Conservation (phyloP, 2,797 vertebrate genomes). For the Fundulus diaphanus region DNA sequence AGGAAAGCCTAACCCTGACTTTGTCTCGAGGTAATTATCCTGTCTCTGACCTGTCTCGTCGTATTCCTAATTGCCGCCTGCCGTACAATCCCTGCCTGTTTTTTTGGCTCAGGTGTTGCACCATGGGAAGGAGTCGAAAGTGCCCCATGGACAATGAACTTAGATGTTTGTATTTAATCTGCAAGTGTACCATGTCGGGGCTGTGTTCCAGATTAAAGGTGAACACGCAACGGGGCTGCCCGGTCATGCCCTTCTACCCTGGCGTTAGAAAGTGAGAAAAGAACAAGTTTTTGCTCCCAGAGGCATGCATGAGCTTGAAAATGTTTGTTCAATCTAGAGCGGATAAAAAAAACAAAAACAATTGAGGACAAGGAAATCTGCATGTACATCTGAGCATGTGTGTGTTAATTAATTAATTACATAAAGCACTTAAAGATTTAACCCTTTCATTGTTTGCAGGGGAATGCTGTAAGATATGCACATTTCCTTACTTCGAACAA, state of each 20-base stretch:
- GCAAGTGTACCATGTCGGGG: constrained; percentile 36
- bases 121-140: not conserved
- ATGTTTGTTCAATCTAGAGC: constrained; percentile 6
- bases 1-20: constrained; percentile 40
- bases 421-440: not conserved
- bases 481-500: constrained; percentile 30
- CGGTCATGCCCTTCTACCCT: constrained; percentile 24
- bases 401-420: not conserved
- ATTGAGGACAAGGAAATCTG: not conserved
- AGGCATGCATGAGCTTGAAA: constrained; percentile 8
- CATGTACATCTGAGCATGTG: constrained; percentile 6
- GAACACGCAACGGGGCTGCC: constrained; percentile 18
- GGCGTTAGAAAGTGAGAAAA: constrained; percentile 2
- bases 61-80: constrained; percentile 39
- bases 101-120: constrained; percentile 35
- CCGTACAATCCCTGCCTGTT: constrained; percentile 33
- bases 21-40: constrained; percentile 53
- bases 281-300: not conserved
- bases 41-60: constrained; percentile 67
- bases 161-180: constrained; percentile 45
- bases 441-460: constrained; percentile 18
- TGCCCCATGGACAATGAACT: constrained; percentile 17
- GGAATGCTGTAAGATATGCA: constrained; percentile 39
- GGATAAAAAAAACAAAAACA: constrained; percentile 20
- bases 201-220: constrained; percentile 18